Percentiles rank a stretch among this genome's conserved stretches.
phyloP scores from a whole-genome alignment of 1,140 invertebrate species.

The Euwallacea similis region DNA sequence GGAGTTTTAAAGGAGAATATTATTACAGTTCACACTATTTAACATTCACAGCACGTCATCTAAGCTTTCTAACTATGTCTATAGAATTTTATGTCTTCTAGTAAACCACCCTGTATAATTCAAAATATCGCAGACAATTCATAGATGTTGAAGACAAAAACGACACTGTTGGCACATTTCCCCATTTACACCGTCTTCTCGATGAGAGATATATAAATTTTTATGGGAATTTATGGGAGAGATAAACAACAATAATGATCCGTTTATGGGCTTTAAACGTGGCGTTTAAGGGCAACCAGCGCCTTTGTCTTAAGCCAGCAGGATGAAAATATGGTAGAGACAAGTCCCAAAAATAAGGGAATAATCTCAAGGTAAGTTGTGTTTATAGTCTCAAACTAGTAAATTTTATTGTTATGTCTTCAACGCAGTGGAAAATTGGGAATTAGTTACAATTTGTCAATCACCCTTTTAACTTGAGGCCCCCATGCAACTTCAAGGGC shows the following conservation, averaged over 20 bases:
- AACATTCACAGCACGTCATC: too few species aligned
- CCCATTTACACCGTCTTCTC: conserved; percentile 5
- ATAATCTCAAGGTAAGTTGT: conserved; percentile 26
- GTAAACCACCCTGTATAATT: too few species aligned
- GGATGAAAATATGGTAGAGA: conserved; percentile 33
- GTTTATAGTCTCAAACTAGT: conserved; percentile 17
- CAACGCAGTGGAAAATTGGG: too few species aligned
- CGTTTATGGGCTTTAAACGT: conserved; percentile 32
- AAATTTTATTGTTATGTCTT: conserved; percentile 18
- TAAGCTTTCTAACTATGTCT: too few species aligned
- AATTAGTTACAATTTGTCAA: too few species aligned
- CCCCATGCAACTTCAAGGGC: not conserved
- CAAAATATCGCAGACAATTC: not conserved
- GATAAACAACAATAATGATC: conserved; percentile 36
- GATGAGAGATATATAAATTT: conserved; percentile 33
- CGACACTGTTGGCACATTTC: conserved; percentile 8
- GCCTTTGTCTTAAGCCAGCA: conserved; percentile 30
- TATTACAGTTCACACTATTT: too few species aligned
- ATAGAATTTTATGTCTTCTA: too few species aligned
- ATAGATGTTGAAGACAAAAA: not conserved
- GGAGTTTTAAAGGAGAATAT: too few species aligned
- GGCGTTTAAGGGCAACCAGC: conserved; percentile 22
- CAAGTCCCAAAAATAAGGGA: conserved; percentile 25
- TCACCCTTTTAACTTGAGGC: too few species aligned
- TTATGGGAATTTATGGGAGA: conserved; percentile 31